Conservation (phyloP, 2,113 vertebrate species). For the Menura novaehollandiae region DNA sequence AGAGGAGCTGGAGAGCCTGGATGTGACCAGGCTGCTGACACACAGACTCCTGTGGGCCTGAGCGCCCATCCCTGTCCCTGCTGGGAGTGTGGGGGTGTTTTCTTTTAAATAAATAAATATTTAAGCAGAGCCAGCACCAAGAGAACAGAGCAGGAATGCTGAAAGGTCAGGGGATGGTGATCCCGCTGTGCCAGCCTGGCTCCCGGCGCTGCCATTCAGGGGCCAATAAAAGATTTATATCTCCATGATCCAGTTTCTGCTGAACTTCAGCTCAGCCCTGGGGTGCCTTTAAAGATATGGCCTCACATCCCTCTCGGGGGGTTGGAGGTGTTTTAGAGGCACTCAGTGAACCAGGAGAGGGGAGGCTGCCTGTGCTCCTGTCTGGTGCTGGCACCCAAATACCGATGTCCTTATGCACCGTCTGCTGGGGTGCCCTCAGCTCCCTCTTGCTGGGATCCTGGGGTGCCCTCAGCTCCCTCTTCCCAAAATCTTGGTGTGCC, state of each 20-base stretch:
- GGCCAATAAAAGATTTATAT: neutral
- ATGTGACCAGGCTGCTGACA: neutral
- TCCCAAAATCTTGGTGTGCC: accelerated
- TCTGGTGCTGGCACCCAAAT: slow-evolving; percentile 24
- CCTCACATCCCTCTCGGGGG: neutral
- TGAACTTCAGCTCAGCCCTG: neutral
- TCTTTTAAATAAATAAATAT: neutral
- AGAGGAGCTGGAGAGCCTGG: neutral
- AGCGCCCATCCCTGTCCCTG: neutral
- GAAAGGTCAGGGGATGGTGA: neutral
- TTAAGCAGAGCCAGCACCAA: neutral
- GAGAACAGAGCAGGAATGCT: neutral
- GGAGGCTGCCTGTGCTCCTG: neutral
- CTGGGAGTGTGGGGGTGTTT: neutral
- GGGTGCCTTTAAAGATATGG: neutral
- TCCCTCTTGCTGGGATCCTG: neutral
- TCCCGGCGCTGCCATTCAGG: neutral
- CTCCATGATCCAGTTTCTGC: neutral
- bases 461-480: accelerated
- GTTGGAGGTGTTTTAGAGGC: neutral
- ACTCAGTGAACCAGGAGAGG: accelerated
- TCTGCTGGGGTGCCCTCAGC: slow-evolving; percentile 46
- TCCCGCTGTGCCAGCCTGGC: neutral
- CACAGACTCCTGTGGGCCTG: neutral
- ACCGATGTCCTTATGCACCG: slow-evolving; percentile 22